Base-by-base conservation (phyloP, 64 coral and sea anemone species). In the Trachythela sp. region DNA sequence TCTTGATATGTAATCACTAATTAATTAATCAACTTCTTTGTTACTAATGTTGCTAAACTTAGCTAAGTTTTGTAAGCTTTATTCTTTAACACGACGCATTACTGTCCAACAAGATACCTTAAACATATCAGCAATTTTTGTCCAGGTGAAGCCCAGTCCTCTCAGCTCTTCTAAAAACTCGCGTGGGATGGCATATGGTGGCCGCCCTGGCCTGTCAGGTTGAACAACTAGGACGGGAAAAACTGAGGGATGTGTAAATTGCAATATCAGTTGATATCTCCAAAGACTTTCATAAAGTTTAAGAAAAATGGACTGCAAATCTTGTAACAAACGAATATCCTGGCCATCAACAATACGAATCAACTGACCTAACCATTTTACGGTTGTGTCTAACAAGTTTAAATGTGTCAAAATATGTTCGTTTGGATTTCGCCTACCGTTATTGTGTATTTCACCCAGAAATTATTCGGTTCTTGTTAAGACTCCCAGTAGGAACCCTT, bases 61-160 rank as follows among this genome's bases (percentile, higher is more conserved):
- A n/a, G n/a, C n/a, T n/a, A n/a, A n/a, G n/a, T n/a, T n/a, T n/a
- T n/a, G n/a, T n/a, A n/a, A n/a, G n/a, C n/a, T n/a, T n/a, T n/a
- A n/a, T n/a, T n/a, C n/a, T n/a, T n/a, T n/a, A n/a, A n/a, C n/a
- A n/a, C n/a, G n/a, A n/a, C n/a, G n/a, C n/a, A n/a, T n/a, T n/a
- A n/a, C n/a, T n/a, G n/a, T n/a, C n/a, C n/a, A n/a, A n/a, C n/a
- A n/a, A n/a, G n/a, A n/a, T n/a, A n/a, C n/a, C n/a, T n/a, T 36
- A 50, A 54, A 24, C 77, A 92, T 84, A 38, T 80, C 29, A 13
- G 48, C 68, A 48, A 92, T 92, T 15, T 40, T 58, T 87, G 80
- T 54, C 85, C 85, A 92, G 26, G 67, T 80, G 77, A 88, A 92
- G 15, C 91, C 70, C 42, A 83, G 14, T 52, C 49, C 49, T 52